A percentile compares a stretch with the other conserved stretches of the same genome.
Evolutionary conservation across 2,888 invertebrate genomes (phyloP).

Genomic region (Dusona sp.): DNA sequence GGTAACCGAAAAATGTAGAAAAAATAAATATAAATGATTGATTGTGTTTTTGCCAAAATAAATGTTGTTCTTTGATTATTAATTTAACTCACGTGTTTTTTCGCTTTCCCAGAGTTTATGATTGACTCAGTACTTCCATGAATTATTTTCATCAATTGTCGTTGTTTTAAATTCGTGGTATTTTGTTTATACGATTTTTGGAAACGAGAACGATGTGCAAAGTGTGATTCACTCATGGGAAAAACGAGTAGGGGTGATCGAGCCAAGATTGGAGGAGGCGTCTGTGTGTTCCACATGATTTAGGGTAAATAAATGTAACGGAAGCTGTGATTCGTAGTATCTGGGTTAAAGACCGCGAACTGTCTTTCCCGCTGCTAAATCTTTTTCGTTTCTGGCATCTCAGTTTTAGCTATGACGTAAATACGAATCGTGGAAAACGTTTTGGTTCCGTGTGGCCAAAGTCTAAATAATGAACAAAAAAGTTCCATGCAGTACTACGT

Average conservation of each 20-base stretch:
- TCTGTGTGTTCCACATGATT: constrained; percentile 49
- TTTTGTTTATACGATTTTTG: not conserved
- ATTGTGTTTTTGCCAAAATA: not conserved
- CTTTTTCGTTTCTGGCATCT: constrained; percentile 53
- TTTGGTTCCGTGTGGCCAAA: constrained; percentile 45
- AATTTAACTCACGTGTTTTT: not conserved
- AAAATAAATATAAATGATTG: not conserved
- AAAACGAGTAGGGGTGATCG: not conserved
- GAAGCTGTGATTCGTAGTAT: constrained; percentile 66
- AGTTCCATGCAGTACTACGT: constrained; percentile 11
- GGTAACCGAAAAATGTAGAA: not conserved
- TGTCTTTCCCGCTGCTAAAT: constrained; percentile 69
- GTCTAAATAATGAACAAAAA: constrained; percentile 21
- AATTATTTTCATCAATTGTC: not conserved
- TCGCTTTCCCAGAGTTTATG: not conserved
- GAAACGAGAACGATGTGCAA: constrained; percentile 12
- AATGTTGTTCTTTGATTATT: not conserved
- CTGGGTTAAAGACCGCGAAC: constrained; percentile 73
- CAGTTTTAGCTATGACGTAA: constrained; percentile 51
- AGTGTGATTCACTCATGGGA: constrained; percentile 18
- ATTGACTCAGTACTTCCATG: not conserved
- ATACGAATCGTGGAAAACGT: constrained; percentile 39
- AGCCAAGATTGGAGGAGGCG: constrained; percentile 7
- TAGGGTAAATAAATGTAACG: constrained; percentile 65
- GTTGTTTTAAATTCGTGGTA: constrained; percentile 15